A percentile compares a stretch with the other conserved stretches of the same genome.
Evolutionary conservation across 2,888 invertebrate species (phyloP).

Genomic region (Junonia oenone): DNA sequence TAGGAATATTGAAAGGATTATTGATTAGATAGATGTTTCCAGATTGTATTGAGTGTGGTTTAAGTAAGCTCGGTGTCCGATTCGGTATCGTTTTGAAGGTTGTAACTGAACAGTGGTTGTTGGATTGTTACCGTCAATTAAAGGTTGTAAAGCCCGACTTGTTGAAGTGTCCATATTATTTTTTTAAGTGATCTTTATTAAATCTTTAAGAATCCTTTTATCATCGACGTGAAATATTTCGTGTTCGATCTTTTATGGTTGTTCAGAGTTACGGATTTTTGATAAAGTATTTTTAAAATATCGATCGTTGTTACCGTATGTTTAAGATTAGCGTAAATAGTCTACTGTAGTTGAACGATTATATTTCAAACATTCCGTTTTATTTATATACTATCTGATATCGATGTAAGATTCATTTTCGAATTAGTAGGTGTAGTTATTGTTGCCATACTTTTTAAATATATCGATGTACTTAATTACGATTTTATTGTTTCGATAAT

Average conservation of each 20-base stretch:
- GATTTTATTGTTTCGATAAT: conserved; percentile 31
- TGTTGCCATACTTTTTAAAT: conserved; percentile 69
- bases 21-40: conserved; percentile 47
- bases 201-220: conserved; percentile 39
- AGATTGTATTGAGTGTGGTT: conserved; percentile 45
- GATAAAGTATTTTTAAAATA: conserved; percentile 63
- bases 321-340: conserved; percentile 46
- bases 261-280: conserved; percentile 50
- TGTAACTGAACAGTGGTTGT: conserved; percentile 44
- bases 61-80: conserved; percentile 50
- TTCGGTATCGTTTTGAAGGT: conserved; percentile 47
- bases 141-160: conserved; percentile 42
- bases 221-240: conserved; percentile 36
- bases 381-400: conserved; percentile 45
- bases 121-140: conserved; percentile 71
- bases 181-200: conserved; percentile 54
- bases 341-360: conserved; percentile 45
- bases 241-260: conserved; percentile 37
- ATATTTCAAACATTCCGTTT: conserved; percentile 59
- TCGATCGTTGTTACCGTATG: conserved; percentile 69
- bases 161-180: conserved; percentile 70
- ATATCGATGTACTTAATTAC: conserved; percentile 68
- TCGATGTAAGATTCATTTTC: conserved; percentile 30
- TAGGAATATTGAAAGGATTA: conserved; percentile 30
- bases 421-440: conserved; percentile 38